Evolutionary conservation across 2,888 invertebrate genomes (phyloP), one percentile per base, ranked within the genome.

Genomic region (Stegana nigrithorax): DNA sequence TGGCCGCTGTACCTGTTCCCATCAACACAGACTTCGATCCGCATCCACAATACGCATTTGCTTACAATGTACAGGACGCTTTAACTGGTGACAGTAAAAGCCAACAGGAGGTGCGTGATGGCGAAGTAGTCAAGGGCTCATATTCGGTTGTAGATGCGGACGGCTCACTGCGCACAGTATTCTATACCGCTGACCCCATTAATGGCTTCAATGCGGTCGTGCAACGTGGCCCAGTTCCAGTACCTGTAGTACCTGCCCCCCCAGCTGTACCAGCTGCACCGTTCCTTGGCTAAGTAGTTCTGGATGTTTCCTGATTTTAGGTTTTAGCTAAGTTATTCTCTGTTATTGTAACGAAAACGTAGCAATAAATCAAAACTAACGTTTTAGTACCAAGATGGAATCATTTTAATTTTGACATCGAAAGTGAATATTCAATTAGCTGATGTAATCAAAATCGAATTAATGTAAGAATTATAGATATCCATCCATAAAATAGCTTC

Each of bases 41-140:
- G 14, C 75, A 73, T 64, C 91, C 91, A 6, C 90, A 90, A 81
- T 91, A 91, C 78, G 89, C 89, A 26, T 91, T 89, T 83, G 90
- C 90, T 39, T 91, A 91, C 79, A 90, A 90, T 72, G 90, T 91
- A 66, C 89, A 91, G 78, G 91, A 91, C 81, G 87, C 89, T 56
- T 75, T 91, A 23, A 91, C 91, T 68, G 91, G 91, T 80, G 85
- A 89, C 81, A 87, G 85, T 70, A 88, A 88, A 76, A 87, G 87
- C 70, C 88, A 88, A 78, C 85, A 87, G 65, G 88, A 89, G 77
- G 80, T 86, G 44, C 87, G 90, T 12, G 88, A 88, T 53, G 90
- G 90, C 0, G 90, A 90, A 74, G 87, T 90, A 8, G 91, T 91
- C 17, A 90, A 78, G 67, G 81, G 81, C 63, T 79, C 77, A 51